Evolutionary conservation across 2,113 vertebrate species (phyloP).

Genomic region (Rhinoptilus africanus): DNA sequence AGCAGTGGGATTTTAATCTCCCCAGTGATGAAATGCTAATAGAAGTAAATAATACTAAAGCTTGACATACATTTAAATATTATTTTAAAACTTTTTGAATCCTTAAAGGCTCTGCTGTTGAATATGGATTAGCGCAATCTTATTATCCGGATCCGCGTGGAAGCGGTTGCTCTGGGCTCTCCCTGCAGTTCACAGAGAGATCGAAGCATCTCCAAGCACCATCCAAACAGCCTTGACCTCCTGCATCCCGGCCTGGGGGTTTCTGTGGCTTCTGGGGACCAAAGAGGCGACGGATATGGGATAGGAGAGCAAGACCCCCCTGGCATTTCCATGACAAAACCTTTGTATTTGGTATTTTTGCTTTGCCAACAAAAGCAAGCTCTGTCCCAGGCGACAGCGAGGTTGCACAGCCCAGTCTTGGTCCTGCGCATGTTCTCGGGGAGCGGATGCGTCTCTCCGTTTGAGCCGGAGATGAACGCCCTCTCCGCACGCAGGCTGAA

Average conservation of each 20-base stretch:
- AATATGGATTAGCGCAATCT: background rate
- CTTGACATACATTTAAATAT: background rate
- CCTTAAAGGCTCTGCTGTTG: background rate
- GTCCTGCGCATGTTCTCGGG: fast-evolving
- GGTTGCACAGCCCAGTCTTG: background rate
- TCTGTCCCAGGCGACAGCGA: fast-evolving
- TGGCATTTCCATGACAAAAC: background rate
- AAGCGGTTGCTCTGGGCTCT: background rate
- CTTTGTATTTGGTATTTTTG: background rate
- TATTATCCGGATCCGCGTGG: background rate
- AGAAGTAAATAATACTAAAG: background rate
- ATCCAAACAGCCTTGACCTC: background rate
- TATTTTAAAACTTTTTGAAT: background rate
- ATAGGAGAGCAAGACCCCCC: background rate
- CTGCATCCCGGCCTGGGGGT: background rate
- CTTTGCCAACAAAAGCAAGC: fast-evolving
- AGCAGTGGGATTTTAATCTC: background rate
- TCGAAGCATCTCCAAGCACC: fast-evolving
- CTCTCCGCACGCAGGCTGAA: fast-evolving
- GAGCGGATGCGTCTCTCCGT: fast-evolving
- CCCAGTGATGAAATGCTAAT: background rate
- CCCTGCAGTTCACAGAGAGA: fast-evolving
- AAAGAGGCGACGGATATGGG: background rate
- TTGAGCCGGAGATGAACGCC: fast-evolving
- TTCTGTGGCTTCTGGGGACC: background rate